Conservation (phyloP, 2,888 invertebrate species). For the Hololepta plana region DNA sequence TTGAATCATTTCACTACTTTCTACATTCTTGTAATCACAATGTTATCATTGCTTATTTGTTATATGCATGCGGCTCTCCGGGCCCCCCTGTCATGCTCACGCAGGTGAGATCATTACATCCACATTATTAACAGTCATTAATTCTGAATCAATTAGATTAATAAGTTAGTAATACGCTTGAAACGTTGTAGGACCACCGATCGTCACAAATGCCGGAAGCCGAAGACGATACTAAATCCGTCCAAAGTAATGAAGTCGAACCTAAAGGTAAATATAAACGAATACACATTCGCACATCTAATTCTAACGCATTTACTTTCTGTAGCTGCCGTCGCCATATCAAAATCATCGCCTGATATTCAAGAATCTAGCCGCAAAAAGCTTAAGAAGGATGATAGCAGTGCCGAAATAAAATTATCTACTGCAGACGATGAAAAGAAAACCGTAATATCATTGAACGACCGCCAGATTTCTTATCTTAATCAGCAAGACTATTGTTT, state of each 20-base stretch:
- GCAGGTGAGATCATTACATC: conserved; percentile 26
- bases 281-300: too few relatives aligned
- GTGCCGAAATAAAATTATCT: too few relatives aligned
- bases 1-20: too few relatives aligned
- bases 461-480: conserved; percentile 4
- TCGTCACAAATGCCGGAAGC: conserved; percentile 77
- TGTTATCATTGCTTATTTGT: conserved; percentile 28
- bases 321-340: too few relatives aligned
- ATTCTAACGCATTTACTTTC: too few relatives aligned
- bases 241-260: conserved; percentile 69
- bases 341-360: too few relatives aligned
- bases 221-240: conserved; percentile 81
- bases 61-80: conserved; percentile 41
- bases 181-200: conserved; percentile 59
- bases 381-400: too few relatives aligned
- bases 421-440: too few relatives aligned
- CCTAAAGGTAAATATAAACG: conserved; percentile 41
- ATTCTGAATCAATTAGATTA: background rate
- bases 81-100: conserved; percentile 30
- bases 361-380: too few relatives aligned
- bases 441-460: too few relatives aligned
- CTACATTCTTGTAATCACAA: too few relatives aligned
- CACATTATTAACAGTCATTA: conserved; percentile 4
- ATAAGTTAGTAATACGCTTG: conserved; percentile 4
- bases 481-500: background rate